phyloP scores from a whole-genome alignment of 2,888 invertebrate genomes.

The Ectemnius continuus region DNA sequence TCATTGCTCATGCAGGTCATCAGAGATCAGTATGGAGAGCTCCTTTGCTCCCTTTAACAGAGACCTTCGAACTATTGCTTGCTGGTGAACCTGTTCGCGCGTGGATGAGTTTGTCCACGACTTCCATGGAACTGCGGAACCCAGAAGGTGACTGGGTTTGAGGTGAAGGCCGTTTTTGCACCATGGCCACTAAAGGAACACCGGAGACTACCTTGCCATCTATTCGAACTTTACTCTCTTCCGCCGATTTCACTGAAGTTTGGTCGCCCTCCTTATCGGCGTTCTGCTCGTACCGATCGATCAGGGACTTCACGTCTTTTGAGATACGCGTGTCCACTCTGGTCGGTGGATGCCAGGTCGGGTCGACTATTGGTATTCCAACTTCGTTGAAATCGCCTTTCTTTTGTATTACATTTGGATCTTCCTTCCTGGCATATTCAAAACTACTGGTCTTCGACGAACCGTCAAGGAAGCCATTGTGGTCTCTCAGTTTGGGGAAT shows the following conservation, averaged over 20 bases:
- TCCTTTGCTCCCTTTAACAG: slow-evolving; percentile 40
- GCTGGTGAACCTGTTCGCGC: slow-evolving; percentile 14
- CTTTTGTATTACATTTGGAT: slow-evolving; percentile 13
- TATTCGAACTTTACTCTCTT: slow-evolving; percentile 39
- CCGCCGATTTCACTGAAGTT: slow-evolving; percentile 49
- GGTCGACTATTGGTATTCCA: slow-evolving; percentile 70
- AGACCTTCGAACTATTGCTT: slow-evolving; percentile 50
- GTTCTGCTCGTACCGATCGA: slow-evolving; percentile 53
- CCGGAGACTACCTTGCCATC: slow-evolving; percentile 51
- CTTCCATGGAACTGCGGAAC: slow-evolving; percentile 65
- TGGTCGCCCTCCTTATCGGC: slow-evolving; percentile 42
- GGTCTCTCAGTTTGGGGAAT: slow-evolving; percentile 18
- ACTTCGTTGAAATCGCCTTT: slow-evolving; percentile 75
- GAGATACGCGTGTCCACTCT: neutral
- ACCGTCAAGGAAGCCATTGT: slow-evolving; percentile 56
- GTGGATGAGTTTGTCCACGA: slow-evolving; percentile 38
- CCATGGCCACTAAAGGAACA: slow-evolving; percentile 55
- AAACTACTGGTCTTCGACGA: slow-evolving; percentile 63
- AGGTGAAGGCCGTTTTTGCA: slow-evolving; percentile 59
- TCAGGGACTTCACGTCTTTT: slow-evolving; percentile 54
- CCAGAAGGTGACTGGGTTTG: slow-evolving; percentile 69
- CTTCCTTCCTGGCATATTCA: slow-evolving; percentile 56
- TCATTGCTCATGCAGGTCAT: slow-evolving; percentile 10
- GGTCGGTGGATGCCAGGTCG: slow-evolving; percentile 18
- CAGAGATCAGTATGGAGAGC: slow-evolving; percentile 68